A percentile compares a stretch with the other conserved stretches of the same genome.
These are phyloP conservation scores for Peromyscus maniculatus DNA, from an alignment of 2,113 vertebrate species.

Conservation along the genomic window DNA sequence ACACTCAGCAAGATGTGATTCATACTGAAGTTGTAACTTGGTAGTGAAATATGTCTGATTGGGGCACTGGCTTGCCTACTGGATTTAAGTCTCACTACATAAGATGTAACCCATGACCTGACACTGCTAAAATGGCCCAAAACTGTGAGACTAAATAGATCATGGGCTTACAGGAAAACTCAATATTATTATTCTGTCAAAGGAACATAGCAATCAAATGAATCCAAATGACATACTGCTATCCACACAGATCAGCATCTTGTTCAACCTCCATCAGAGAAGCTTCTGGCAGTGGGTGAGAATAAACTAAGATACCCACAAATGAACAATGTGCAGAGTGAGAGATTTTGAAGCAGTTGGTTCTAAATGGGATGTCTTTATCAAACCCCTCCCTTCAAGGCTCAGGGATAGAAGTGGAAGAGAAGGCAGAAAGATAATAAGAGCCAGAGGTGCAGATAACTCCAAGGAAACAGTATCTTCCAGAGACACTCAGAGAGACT, in stretches of 20 bases:
- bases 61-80: not conserved
- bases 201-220: not conserved
- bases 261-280: not conserved
- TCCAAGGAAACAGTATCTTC: not conserved
- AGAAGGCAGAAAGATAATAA: not conserved
- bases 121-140: not conserved
- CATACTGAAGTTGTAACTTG: not conserved
- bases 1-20: not conserved
- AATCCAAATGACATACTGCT: not conserved
- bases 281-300: not conserved
- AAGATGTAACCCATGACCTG: not conserved
- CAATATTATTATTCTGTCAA: not conserved
- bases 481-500: not conserved
- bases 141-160: not conserved
- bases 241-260: not conserved
- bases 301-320: not conserved
- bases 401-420: not conserved
- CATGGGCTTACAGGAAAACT: not conserved
- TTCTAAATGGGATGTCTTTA: not conserved
- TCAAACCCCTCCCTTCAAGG: not conserved
- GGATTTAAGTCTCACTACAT: not conserved
- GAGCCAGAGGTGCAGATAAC: too few relatives aligned
- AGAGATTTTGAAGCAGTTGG: not conserved
- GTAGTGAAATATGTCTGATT: not conserved
- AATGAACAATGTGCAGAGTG: not conserved